Evolutionary conservation across 2,113 vertebrate genomes (phyloP), one percentile per base, ranked within the genome.

Genomic region (Eleginops maclovinus): DNA sequence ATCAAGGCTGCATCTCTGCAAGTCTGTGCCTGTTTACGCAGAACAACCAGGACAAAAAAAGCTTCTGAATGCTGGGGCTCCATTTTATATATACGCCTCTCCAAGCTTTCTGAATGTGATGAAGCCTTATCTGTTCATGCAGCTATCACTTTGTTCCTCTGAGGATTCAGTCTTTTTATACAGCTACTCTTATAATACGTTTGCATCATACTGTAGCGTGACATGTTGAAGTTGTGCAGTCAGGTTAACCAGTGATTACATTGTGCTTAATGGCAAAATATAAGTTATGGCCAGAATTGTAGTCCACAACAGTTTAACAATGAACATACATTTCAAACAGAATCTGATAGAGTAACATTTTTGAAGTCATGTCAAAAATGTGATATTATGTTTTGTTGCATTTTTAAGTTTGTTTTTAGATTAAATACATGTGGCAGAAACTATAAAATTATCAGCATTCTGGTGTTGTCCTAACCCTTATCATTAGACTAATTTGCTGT

Each of bases 21-120:
- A 83, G 90, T 87, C 86, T 82, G 78, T 88, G 89, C 88, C 72
- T 83, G 88, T 80, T 81, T 17, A 87, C 72, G 75, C 85, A 84
- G 65, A 92, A 85, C 82, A 91, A 81, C 71, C 65, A 63, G 13
- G 61, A 55, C 75, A 41, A 71, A 83, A 92, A 84, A 66, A 66
- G 62, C 66, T 68, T 10, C 36, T 36, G 46, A 63, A 71, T 66
- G 12, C 76, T 79, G 79, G 82, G 81, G 78, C 74, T 67, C 64
- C 2, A 13, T 71, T 83, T 87, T 81, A 87, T 69, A 87, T 40
- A 74, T 69, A 81, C 83, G 76, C 47, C 40, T 62, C 60, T 24
- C 56, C 40, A 13, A 6, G 19, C 65, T 43, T 65, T 60, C 31
- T 61, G 12, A 83, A 63, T 70, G 26, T 36, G n/a, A 75, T 17